A percentile compares a stretch with the other conserved stretches of the same genome.
phyloP scores from a whole-genome alignment of 2,113 vertebrate species.

The Ardeotis arabs region DNA sequence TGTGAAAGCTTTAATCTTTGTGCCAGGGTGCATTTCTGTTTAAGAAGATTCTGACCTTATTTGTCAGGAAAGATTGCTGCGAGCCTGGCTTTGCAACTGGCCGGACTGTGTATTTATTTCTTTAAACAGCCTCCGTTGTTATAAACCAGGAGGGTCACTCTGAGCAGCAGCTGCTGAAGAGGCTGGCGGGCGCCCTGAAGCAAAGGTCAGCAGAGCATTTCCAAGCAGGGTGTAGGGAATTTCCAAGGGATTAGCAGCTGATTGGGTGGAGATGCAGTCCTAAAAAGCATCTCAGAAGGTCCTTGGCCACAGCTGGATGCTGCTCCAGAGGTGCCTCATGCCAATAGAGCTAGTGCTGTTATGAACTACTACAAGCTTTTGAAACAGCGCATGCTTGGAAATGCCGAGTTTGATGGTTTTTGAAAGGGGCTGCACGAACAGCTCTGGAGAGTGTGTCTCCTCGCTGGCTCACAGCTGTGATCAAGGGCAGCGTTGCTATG shows the following conservation, averaged over 20 bases:
- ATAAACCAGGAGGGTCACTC: not conserved
- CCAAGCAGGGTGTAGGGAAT: not conserved
- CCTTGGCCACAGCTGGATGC: not conserved
- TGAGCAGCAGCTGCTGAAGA: constrained; percentile 18
- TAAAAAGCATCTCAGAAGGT: not conserved
- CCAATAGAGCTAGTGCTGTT: not conserved
- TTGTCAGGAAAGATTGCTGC: not conserved
- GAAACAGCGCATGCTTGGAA: not conserved
- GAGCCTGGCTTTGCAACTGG: not conserved
- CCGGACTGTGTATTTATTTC: not conserved
- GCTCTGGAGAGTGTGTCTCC: not conserved
- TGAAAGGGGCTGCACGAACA: not conserved
- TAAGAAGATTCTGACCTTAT: not conserved
- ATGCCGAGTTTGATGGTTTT: not conserved
- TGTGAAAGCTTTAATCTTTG: not conserved
- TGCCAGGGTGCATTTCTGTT: not conserved
- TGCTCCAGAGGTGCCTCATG: not conserved
- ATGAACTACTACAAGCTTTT: not conserved
- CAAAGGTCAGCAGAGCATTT: constrained; percentile 18
- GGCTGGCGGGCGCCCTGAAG: not conserved
- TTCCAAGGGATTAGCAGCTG: not conserved
- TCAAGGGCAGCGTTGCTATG: not conserved
- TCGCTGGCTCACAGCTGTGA: not conserved
- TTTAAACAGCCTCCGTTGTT: not conserved
- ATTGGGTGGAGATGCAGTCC: not conserved